Evolutionary conservation across 1,140 invertebrate genomes (phyloP), one percentile per base, ranked within the genome.

Genomic region (Tribolium castaneum): DNA sequence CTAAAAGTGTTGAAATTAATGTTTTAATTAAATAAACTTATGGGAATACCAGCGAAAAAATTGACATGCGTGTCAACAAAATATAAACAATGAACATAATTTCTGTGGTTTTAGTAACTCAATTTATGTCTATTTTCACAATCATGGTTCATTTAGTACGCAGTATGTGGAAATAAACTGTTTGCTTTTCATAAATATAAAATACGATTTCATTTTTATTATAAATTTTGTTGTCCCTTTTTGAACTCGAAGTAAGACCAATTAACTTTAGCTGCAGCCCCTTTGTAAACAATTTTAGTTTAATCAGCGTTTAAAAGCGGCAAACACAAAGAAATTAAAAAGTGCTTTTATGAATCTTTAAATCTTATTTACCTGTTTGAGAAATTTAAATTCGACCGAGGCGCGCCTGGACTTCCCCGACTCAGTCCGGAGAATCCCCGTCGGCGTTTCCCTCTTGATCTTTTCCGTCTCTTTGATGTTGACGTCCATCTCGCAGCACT

Each of bases 391-490:
- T 49, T 83, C 82, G 14, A 75, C 54, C 39, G 82, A 77, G 51
- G 76, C 66, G 13, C 79, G 12, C 22, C 72, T 76, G 13, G 76
- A 70, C 76, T 78, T 82, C 16, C 75, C 74, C 9, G 75, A 76
- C 30, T 83, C 81, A 13, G 82, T 45, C 39, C 82, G 59, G 25
- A 83, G 75, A 4, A 83, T 83, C 62, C 82, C 81, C 10, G 74
- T 16, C 10, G 82, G 81, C 6, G 52, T 71, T 12, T 71, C 77
- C 16, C 78, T 39, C 59, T 66, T 66, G 59, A 35, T 66, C 59
- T 35, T 66, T 66, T 66, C 59, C n/a, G 12, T 13, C 25, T 66
- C 59, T 35, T 66, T 66, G 59, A 66, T 1, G 56, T 62, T 62
- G 56, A 6, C 25, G 12, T 66, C 59, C 59, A 66, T 66, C 4